These are phyloP conservation scores for Orchesella flavescens DNA, from an alignment of 2,888 invertebrate genomes.

Conservation along the genomic window DNA sequence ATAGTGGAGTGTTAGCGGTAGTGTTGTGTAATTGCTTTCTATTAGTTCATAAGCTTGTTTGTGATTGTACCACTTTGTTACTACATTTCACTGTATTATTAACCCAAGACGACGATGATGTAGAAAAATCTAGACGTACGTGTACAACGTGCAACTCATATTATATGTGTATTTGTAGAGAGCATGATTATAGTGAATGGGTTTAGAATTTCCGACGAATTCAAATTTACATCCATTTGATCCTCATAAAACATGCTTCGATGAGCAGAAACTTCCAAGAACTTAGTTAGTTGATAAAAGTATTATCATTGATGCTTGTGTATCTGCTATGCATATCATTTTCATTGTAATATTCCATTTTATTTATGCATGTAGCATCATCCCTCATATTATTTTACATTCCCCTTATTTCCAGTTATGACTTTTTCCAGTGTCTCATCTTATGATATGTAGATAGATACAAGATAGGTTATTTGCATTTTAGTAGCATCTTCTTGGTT, in stretches of 20 bases:
- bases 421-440: conserved; percentile 19
- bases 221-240: conserved; percentile 64
- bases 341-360: background rate
- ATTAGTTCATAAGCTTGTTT: conserved; percentile 64
- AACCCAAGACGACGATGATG: conserved; percentile 11
- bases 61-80: conserved; percentile 51
- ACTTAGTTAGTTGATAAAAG: conserved; percentile 35
- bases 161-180: background rate
- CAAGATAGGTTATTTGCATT: background rate
- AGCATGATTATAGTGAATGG: conserved; percentile 3
- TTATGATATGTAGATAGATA: background rate
- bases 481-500: too few species aligned
- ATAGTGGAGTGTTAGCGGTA: conserved; percentile 39
- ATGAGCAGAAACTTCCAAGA: conserved; percentile 57
- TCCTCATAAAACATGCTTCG: conserved; percentile 64
- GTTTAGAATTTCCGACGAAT: conserved; percentile 52
- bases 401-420: background rate
- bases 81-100: conserved; percentile 12
- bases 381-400: background rate
- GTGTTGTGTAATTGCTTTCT: conserved; percentile 60
- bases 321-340: conserved; percentile 28
- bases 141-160: too few species aligned
- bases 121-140: background rate
- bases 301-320: conserved; percentile 50
- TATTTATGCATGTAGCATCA: conserved; percentile 9